Conservation (phyloP, 2,113 vertebrate species). For the Galemys pyrenaicus region DNA sequence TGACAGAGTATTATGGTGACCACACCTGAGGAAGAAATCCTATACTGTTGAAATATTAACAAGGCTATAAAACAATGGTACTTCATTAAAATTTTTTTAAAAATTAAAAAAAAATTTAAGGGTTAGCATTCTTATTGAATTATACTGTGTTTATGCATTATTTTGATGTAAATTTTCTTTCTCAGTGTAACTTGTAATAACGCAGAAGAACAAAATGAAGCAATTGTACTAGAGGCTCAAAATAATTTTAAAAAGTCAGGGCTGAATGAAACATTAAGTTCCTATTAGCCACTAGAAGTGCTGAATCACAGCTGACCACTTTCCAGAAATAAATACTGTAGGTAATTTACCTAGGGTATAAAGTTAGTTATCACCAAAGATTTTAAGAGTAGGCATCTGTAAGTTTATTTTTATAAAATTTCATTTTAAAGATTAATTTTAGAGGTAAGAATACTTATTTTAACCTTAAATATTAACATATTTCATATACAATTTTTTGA, state of each 20-base stretch:
- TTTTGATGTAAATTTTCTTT: not conserved
- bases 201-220: not conserved
- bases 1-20: too few species aligned
- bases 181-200: not conserved
- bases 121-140: not conserved
- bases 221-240: not conserved
- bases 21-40: too few species aligned
- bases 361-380: not conserved
- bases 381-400: not conserved
- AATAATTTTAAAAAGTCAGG: not conserved
- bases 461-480: not conserved
- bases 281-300: not conserved
- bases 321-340: not conserved
- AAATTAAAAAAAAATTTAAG: too few species aligned
- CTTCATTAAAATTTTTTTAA: too few species aligned
- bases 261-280: not conserved
- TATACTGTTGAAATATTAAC: too few species aligned
- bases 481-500: not conserved
- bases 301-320: not conserved
- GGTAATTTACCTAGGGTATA: not conserved
- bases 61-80: too few species aligned
- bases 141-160: not conserved
- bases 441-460: constrained; percentile 18
- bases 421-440: constrained; percentile 3
- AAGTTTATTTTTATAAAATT: not conserved